A percentile compares a stretch with the other conserved stretches of the same genome.
Evolutionary conservation across 2,113 vertebrate genomes (phyloP).

Genomic region (Oceanites oceanicus): DNA sequence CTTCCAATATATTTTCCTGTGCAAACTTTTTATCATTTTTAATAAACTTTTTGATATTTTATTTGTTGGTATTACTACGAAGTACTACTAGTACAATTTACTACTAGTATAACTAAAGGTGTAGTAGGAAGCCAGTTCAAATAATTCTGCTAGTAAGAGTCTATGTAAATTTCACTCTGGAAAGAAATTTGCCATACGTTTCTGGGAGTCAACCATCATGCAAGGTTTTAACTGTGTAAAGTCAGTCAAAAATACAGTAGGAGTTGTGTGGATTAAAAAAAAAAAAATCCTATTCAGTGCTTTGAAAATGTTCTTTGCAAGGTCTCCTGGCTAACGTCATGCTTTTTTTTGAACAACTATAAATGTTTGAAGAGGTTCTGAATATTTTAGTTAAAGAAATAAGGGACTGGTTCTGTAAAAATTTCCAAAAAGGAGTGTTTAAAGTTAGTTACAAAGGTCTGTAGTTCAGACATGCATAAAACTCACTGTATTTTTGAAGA

Average conservation of each 20-base stretch:
- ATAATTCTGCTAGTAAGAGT: not conserved
- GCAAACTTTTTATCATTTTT: not conserved
- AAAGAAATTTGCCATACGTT: not conserved
- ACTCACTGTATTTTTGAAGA: not conserved
- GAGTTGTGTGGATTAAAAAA: not conserved
- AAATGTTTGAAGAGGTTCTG: not conserved
- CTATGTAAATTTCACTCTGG: not conserved
- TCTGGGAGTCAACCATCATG: not conserved
- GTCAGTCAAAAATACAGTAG: not conserved
- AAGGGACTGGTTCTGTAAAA: not conserved
- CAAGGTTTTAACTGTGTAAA: not conserved
- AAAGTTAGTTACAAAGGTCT: not conserved
- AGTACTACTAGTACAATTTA: too few species aligned
- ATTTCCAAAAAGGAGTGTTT: not conserved
- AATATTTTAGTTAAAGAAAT: slow-evolving; percentile 19
- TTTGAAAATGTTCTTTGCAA: not conserved
- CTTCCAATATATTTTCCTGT: not conserved
- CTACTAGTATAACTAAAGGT: not conserved
- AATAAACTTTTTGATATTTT: not conserved
- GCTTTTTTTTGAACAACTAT: not conserved
- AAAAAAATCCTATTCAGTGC: not conserved
- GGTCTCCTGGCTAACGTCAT: not conserved
- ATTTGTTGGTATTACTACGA: not conserved
- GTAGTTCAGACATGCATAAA: not conserved
- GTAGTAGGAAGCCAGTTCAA: not conserved